A percentile compares a stretch with the other conserved stretches of the same genome.
phyloP scores from a whole-genome alignment of 2,113 vertebrate species.

The Heliornis fulica region DNA sequence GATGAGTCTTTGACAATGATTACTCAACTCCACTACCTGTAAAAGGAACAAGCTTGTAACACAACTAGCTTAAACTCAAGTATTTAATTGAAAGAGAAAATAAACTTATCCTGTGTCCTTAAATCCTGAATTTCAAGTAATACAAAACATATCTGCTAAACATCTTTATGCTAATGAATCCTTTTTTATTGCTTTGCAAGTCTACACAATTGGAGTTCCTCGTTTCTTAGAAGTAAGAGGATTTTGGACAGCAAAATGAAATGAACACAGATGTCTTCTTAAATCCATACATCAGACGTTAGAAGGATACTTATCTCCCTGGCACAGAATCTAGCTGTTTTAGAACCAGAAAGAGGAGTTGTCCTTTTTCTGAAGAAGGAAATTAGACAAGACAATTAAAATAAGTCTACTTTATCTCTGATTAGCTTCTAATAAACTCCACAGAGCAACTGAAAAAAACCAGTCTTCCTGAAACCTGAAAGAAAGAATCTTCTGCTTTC shows the following conservation, averaged over 20 bases:
- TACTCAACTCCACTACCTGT: not conserved
- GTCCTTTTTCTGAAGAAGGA: not conserved
- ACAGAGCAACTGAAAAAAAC: not conserved
- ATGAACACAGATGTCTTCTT: not conserved
- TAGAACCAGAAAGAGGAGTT: not conserved
- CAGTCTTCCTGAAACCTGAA: not conserved
- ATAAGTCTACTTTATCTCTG: not conserved
- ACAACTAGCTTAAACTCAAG: not conserved
- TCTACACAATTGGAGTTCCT: not conserved
- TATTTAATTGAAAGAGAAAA: not conserved
- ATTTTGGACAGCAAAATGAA: not conserved
- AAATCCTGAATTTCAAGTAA: not conserved
- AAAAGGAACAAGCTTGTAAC: not conserved
- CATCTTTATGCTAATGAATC: not conserved
- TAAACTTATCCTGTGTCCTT: not conserved
- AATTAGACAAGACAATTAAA: not conserved
- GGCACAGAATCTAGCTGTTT: not conserved
- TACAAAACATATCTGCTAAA: not conserved
- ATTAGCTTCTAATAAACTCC: not conserved
- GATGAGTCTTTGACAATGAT: not conserved
- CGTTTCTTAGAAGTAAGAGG: not conserved
- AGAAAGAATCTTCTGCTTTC: not conserved
- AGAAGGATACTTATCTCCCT: not conserved
- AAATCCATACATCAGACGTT: not conserved
- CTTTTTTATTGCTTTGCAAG: not conserved